These are phyloP conservation scores for Oscheius sp. DNA, from an alignment of 2,888 invertebrate species.

Conservation along the genomic window DNA sequence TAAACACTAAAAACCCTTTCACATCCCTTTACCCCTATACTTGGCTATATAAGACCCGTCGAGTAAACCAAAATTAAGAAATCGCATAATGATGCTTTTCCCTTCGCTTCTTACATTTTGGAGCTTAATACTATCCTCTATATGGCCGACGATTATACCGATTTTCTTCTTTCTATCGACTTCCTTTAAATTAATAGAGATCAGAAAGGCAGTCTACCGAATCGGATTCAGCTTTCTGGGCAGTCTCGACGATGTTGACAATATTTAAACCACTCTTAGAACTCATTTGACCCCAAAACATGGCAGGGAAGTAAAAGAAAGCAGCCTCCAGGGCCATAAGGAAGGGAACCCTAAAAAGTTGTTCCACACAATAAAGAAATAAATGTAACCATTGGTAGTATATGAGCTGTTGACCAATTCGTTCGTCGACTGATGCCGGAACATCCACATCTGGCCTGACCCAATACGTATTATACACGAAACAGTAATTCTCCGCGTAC, in stretches of 20 bases:
- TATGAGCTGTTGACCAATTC: constrained; percentile 51
- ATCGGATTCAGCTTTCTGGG: constrained; percentile 57
- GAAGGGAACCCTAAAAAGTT: constrained; percentile 54
- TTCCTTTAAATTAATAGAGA: constrained; percentile 30
- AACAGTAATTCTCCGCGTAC: constrained; percentile 56
- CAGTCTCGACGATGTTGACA: constrained; percentile 58
- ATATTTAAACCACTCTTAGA: constrained; percentile 61
- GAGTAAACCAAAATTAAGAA: constrained; percentile 53
- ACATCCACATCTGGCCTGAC: constrained; percentile 64
- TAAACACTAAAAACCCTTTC: constrained; percentile 60
- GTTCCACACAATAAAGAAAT: constrained; percentile 20
- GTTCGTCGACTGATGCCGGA: constrained; percentile 41
- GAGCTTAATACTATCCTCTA: constrained; percentile 52
- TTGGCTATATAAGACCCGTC: constrained; percentile 62
- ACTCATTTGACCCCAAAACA: constrained; percentile 51
- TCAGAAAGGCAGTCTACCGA: not conserved
- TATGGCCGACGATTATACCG: constrained; percentile 37
- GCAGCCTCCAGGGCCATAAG: constrained; percentile 66
- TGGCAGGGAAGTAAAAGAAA: constrained; percentile 60
- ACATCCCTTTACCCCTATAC: too few relatives aligned
- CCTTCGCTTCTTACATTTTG: constrained; percentile 38
- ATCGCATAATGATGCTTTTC: constrained; percentile 27
- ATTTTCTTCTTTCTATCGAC: constrained; percentile 57
- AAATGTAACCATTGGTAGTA: constrained; percentile 62
- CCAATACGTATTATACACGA: constrained; percentile 69